Base-by-base conservation (phyloP, 2,888 invertebrate species). In the Scaptomyza tumidula region DNA sequence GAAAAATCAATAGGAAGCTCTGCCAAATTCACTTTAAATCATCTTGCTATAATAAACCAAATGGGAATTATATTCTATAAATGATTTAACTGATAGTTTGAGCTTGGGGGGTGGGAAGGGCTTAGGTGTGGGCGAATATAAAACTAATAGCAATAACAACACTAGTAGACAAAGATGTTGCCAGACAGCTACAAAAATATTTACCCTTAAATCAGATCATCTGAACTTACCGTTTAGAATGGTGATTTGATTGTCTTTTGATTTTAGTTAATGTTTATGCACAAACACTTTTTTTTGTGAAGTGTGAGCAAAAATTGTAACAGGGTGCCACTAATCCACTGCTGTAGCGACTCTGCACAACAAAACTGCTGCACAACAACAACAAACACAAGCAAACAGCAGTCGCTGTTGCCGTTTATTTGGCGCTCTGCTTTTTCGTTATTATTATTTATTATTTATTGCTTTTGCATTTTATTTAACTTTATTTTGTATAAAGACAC, bases 251-350 rank as follows among this genome's bases (percentile, higher is more conserved):
- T 59, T 39, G 29, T 31, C 43, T 54, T 64, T 2, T 6, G 4
- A 13, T 33, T 62, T 54, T 54, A 52, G 44, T 63, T 68, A 52
- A 39, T 59, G 50, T 55, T 74, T 61, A 55, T 64, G 58, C 62
- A 63, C 64, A 59, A 57, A 29, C 83, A 75, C 62, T 72, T 45
- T 50, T 52, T 11, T 39, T 24, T 24, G 3, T 24, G 39, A 48
- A 59, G 76, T 76, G 87, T 54, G 44, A 72, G 83, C 63, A 62
- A 72, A 72, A 62, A 60, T 82, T 75, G 78, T 75, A 72, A 59
- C 87, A 85, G 74, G 71, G 86, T 83, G 88, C 90, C 90, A 90
- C 90, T 90, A 90, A 90, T 90, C 90, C 91, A 89, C 85, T 70
- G 90, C 85, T 88, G 91, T 90, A 90, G 86, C 89, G 86, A 86